Evolutionary conservation across 2,888 invertebrate species (phyloP).

Genomic region (Crocallis elinguaria): DNA sequence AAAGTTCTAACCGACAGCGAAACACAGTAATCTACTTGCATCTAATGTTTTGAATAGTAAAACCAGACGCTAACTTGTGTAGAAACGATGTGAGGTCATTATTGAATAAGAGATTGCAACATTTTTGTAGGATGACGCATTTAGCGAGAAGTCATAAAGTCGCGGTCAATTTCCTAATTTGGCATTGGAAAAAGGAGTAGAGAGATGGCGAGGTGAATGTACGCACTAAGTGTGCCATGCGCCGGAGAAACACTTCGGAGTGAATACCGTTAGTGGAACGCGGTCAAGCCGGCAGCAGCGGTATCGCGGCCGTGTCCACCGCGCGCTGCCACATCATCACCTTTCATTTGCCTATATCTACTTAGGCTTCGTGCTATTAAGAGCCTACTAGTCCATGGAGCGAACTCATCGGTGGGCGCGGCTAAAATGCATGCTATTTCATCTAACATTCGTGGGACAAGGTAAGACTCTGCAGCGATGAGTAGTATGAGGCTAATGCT

Average conservation of each 20-base stretch:
- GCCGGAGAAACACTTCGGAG: conserved; percentile 81
- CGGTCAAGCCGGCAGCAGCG: conserved; percentile 78
- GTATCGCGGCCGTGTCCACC: conserved; percentile 63
- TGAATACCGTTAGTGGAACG: conserved; percentile 83
- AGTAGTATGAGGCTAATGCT: too few relatives aligned
- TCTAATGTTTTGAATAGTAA: background rate
- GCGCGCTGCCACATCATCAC: conserved; percentile 53
- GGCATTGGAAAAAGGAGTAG: conserved; percentile 31
- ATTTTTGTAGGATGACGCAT: background rate
- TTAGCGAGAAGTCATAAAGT: background rate
- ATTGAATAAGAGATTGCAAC: background rate
- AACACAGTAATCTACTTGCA: too few relatives aligned
- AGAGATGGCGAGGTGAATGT: conserved; percentile 81
- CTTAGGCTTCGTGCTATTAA: background rate
- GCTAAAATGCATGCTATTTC: too few relatives aligned
- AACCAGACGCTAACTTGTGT: background rate
- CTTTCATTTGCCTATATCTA: conserved; percentile 44
- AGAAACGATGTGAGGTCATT: background rate
- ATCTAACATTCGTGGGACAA: too few relatives aligned
- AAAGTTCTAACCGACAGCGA: too few relatives aligned
- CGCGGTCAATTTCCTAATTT: conserved; percentile 21
- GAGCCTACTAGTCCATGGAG: too few relatives aligned
- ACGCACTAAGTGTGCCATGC: conserved; percentile 83
- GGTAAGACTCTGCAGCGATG: too few relatives aligned
- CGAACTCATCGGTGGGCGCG: too few relatives aligned